phyloP scores from a whole-genome alignment of 1,140 invertebrate species.

The Drosophila ananassae region DNA sequence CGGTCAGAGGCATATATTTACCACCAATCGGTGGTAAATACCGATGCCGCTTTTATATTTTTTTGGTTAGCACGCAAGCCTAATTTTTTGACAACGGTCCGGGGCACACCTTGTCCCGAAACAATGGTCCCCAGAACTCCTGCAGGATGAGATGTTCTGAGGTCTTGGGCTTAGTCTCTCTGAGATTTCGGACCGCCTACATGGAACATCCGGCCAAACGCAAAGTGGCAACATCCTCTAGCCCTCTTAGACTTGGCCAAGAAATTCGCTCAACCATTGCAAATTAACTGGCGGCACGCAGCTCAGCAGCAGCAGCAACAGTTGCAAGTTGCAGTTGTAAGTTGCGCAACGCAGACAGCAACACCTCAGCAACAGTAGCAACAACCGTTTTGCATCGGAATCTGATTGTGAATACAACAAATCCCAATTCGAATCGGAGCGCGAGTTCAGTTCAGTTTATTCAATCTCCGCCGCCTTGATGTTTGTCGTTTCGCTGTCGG shows the following conservation, averaged over 20 bases:
- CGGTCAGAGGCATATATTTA: slow-evolving; percentile 19
- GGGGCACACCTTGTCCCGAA: slow-evolving; percentile 57
- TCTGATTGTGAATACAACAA: slow-evolving; percentile 13
- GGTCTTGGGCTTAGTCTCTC: not conserved
- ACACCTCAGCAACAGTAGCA: slow-evolving; percentile 56
- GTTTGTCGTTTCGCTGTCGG: slow-evolving; percentile 64
- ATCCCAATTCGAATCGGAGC: slow-evolving; percentile 18
- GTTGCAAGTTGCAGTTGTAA: slow-evolving; percentile 11
- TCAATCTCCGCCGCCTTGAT: slow-evolving; percentile 60
- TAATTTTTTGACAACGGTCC: slow-evolving; percentile 59
- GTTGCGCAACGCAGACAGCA: slow-evolving; percentile 17
- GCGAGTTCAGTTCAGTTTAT: slow-evolving; percentile 41
- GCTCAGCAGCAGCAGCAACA: slow-evolving; percentile 29
- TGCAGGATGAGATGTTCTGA: slow-evolving; percentile 21
- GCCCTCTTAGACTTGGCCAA: slow-evolving; percentile 49
- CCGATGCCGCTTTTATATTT: slow-evolving; percentile 16
- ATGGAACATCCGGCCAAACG: slow-evolving; percentile 56
- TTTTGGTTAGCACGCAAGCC: slow-evolving; percentile 44
- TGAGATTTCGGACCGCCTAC: slow-evolving; percentile 24
- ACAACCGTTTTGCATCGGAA: slow-evolving; percentile 45
- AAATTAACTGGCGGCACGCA: slow-evolving; percentile 60
- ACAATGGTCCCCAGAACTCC: slow-evolving; percentile 30
- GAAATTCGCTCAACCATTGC: slow-evolving; percentile 77
- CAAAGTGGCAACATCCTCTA: slow-evolving; percentile 61
- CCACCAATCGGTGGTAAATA: not conserved